Evolutionary conservation across 2,888 invertebrate species (phyloP).

Genomic region (Rhamphomyia laevipes): DNA sequence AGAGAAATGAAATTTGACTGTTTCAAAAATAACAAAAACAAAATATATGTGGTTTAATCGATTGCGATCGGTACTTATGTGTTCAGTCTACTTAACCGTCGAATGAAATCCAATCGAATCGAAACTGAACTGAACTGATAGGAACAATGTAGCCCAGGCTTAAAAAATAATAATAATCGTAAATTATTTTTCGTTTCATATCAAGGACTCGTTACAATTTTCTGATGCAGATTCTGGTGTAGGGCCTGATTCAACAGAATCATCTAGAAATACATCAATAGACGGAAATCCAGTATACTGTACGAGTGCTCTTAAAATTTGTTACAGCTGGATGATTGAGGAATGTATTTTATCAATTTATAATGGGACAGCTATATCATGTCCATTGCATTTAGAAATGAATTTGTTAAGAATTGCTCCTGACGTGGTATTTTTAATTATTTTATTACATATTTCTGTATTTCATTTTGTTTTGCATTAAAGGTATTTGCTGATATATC

Average conservation of each 20-base stretch:
- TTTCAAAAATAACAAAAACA: too few relatives aligned
- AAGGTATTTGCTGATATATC: conserved; percentile 81
- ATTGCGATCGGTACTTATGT: too few relatives aligned
- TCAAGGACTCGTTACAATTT: conserved; percentile 51
- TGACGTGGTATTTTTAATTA: conserved; percentile 55
- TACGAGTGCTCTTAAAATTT: conserved; percentile 29
- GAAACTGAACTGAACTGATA: too few relatives aligned
- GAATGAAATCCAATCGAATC: too few relatives aligned
- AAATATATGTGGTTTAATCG: too few relatives aligned
- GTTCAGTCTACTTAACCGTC: too few relatives aligned
- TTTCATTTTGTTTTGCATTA: conserved; percentile 5
- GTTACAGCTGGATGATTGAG: conserved; percentile 85
- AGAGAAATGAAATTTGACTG: too few relatives aligned
- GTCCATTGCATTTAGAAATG: conserved; percentile 69
- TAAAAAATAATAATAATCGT: not conserved
- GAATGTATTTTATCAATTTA: conserved; percentile 88
- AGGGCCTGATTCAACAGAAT: conserved; percentile 66
- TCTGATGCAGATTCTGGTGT: conserved; percentile 84
- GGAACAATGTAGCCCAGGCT: too few relatives aligned
- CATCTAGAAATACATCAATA: conserved; percentile 71
- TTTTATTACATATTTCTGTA: not conserved
- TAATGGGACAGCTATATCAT: conserved; percentile 55
- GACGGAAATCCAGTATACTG: conserved; percentile 56
- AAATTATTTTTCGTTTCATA: not conserved
- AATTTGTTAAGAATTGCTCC: conserved; percentile 76